These are phyloP conservation scores for Hoplodrina blanda DNA, from an alignment of 2,888 invertebrate species.

Conservation along the genomic window DNA sequence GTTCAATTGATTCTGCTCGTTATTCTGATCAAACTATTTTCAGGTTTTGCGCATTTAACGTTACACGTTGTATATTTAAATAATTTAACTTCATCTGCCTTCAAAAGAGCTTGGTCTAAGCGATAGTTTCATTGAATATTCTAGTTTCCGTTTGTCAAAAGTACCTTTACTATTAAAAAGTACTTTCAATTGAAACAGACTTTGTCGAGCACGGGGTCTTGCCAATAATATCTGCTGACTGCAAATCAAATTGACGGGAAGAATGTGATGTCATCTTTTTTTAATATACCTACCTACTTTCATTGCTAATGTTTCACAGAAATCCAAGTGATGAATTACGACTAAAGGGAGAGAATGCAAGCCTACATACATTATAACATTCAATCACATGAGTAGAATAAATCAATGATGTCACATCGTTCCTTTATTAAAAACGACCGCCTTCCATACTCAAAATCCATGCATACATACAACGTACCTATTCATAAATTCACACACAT, in stretches of 20 bases:
- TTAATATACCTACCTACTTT: not conserved
- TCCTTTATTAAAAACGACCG: slow-evolving; percentile 13
- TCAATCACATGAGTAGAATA: too few relatives aligned
- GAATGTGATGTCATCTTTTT: not conserved
- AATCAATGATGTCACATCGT: slow-evolving; percentile 28
- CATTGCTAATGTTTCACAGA: not conserved
- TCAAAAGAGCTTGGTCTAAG: not conserved
- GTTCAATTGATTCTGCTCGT: too few relatives aligned
- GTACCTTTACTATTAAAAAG: too few relatives aligned
- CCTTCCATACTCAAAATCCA: slow-evolving; percentile 29
- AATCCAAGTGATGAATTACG: not conserved
- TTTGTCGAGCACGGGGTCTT: too few relatives aligned
- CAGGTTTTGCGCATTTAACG: too few relatives aligned
- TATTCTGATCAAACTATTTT: too few relatives aligned
- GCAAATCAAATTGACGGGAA: too few relatives aligned
- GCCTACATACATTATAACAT: not conserved
- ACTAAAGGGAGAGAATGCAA: not conserved
- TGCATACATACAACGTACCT: slow-evolving; percentile 6
- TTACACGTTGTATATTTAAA: too few relatives aligned
- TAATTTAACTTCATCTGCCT: not conserved
- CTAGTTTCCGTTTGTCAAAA: not conserved
- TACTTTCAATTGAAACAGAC: too few relatives aligned
- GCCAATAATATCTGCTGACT: too few relatives aligned
- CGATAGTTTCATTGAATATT: not conserved
- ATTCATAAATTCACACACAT: slow-evolving; percentile 16